These are phyloP conservation scores for Unio delphinus DNA, from an alignment of 2,888 invertebrate genomes.

Conservation along the genomic window DNA sequence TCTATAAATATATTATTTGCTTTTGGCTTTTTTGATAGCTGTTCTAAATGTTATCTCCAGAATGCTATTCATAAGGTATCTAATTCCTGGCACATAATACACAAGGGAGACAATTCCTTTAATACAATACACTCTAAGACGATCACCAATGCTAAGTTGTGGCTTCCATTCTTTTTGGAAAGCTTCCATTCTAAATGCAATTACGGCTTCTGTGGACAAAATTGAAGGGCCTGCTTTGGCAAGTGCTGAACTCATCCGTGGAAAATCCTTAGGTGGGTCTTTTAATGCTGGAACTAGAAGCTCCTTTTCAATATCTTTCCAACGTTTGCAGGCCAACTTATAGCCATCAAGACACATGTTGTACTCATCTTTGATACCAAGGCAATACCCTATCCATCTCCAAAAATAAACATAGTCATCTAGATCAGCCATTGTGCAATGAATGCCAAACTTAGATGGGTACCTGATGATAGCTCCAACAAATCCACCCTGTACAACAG, in stretches of 20 bases:
- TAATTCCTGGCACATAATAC: conserved; percentile 12
- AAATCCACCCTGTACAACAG: conserved; percentile 89
- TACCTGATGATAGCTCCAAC: conserved; percentile 81
- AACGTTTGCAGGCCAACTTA: conserved; percentile 38
- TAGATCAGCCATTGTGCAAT: conserved; percentile 78
- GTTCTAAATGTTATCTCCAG: not conserved
- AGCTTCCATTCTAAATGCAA: conserved; percentile 27
- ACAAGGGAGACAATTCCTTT: conserved; percentile 7
- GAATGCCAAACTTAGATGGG: conserved; percentile 79
- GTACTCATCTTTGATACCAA: conserved; percentile 83
- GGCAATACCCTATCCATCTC: conserved; percentile 84
- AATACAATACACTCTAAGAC: conserved; percentile 17
- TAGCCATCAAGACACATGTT: conserved; percentile 58
- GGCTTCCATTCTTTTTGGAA: conserved; percentile 13
- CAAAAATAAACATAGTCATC: conserved; percentile 87
- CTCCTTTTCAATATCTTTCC: conserved; percentile 55
- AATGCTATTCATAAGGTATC: conserved; percentile 1
- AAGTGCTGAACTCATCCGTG: conserved; percentile 57
- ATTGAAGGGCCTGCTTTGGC: conserved; percentile 19
- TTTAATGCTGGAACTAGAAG: conserved; percentile 46
- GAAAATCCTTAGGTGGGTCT: conserved; percentile 53
- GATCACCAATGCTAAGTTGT: conserved; percentile 12
- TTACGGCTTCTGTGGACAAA: conserved; percentile 35
- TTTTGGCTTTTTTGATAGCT: not conserved
- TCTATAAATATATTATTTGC: too few species aligned